Conservation (phyloP, 2,888 invertebrate genomes). For the Strigamia crassipes region DNA sequence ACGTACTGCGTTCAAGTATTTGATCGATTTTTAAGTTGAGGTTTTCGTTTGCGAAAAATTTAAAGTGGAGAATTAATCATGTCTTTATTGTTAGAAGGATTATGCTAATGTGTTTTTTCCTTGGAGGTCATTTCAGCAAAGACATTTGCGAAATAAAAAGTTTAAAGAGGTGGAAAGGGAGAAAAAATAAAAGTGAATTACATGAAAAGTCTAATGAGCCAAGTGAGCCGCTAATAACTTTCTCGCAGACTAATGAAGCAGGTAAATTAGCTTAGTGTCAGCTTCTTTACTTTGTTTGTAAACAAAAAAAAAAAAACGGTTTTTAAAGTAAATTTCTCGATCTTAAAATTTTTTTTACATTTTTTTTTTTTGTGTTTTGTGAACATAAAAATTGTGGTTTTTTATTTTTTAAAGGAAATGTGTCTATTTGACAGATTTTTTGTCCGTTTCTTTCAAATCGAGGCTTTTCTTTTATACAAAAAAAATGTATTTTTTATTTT, state of each 20-base stretch:
- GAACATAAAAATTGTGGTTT: too few species aligned
- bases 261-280: conserved; percentile 1
- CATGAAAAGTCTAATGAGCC: conserved; percentile 11
- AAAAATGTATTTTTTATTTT: too few species aligned
- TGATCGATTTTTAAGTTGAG: background rate
- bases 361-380: too few species aligned
- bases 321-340: too few species aligned
- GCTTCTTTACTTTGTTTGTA: background rate
- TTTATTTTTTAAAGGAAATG: too few species aligned
- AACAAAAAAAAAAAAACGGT: background rate
- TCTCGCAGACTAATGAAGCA: conserved; percentile 5
- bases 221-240: conserved; percentile 10
- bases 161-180: background rate
- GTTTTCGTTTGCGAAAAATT: too few species aligned
- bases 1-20: background rate
- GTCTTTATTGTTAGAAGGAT: background rate
- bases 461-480: too few species aligned
- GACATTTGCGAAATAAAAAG: conserved; percentile 1
- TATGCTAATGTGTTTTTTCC: background rate
- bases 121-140: background rate
- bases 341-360: too few species aligned
- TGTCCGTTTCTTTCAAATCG: too few species aligned
- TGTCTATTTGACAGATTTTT: too few species aligned
- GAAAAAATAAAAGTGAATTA: conserved; percentile 20
- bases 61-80: background rate